A percentile compares a stretch with the other conserved stretches of the same genome.
Evolutionary conservation across 2,797 vertebrate genomes (phyloP).

Genomic region (Gallirallus australis): DNA sequence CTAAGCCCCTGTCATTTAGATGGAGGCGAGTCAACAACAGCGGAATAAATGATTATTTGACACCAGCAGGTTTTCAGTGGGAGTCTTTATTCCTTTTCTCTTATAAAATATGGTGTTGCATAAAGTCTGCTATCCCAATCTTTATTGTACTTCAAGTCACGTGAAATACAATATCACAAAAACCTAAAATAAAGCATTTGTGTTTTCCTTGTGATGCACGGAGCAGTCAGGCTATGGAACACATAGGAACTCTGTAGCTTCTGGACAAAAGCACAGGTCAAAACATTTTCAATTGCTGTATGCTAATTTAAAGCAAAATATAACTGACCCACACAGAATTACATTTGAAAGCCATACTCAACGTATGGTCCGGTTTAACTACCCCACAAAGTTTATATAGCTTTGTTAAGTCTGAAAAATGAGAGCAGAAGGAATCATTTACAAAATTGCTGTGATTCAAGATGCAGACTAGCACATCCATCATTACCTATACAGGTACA

Average conservation of each 20-base stretch:
- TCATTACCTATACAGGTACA: background rate
- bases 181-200: background rate
- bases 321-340: background rate
- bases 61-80: slow-evolving; percentile 43
- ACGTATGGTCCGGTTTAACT: background rate
- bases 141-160: background rate
- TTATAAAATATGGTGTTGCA: slow-evolving; percentile 6
- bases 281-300: background rate
- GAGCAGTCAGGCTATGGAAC: background rate
- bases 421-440: too few relatives aligned
- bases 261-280: background rate
- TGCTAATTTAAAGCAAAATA: background rate
- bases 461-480: background rate
- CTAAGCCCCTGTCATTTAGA: background rate
- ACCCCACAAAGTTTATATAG: background rate
- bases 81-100: slow-evolving; percentile 36
- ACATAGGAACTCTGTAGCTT: background rate
- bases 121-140: slow-evolving; percentile 14
- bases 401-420: background rate
- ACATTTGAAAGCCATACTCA: background rate
- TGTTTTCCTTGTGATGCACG: background rate
- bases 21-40: background rate
- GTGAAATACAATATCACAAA: background rate
- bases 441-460: too few relatives aligned
- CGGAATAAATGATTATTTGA: slow-evolving; percentile 57